phyloP scores from a whole-genome alignment of 2,888 invertebrate species.

The Agriopis leucophaearia region DNA sequence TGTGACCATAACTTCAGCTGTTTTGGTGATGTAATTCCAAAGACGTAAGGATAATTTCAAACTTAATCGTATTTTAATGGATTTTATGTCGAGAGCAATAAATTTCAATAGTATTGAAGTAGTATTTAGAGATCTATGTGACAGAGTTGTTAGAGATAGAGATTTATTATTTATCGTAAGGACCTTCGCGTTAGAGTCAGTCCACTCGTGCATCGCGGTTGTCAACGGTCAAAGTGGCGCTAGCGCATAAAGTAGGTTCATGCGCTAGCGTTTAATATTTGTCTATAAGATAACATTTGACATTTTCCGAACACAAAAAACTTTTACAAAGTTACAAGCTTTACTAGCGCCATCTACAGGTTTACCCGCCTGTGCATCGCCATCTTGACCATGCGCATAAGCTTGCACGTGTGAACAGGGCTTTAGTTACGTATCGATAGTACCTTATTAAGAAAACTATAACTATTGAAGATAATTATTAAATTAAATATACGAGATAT shows the following conservation, averaged over 20 bases:
- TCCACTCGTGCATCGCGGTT: neutral
- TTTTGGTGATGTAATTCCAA: conserved; percentile 86
- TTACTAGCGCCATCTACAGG: too few relatives aligned
- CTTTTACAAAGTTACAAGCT: too few relatives aligned
- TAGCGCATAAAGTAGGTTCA: too few relatives aligned
- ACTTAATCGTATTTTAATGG: conserved; percentile 66
- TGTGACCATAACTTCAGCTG: conserved; percentile 84
- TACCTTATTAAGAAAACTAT: conserved; percentile 36
- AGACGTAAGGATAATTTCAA: conserved; percentile 84
- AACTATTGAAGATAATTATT: conserved; percentile 28
- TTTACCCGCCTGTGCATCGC: neutral
- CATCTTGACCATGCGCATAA: neutral
- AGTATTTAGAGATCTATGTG: conserved; percentile 31
- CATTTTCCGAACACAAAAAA: too few relatives aligned
- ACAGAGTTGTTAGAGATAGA: conserved; percentile 42
- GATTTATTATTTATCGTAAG: conserved; percentile 44
- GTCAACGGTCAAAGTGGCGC: too few relatives aligned
- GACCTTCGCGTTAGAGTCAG: conserved; percentile 31
- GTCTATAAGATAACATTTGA: too few relatives aligned
- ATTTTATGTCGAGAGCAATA: conserved; percentile 54
- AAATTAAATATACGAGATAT: conserved; percentile 32
- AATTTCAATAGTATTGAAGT: conserved; percentile 50
- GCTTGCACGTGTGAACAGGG: conserved; percentile 6
- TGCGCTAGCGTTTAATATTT: too few relatives aligned
- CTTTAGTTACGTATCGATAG: conserved; percentile 31